Base-by-base conservation (phyloP, 2,113 vertebrate species). In the Melanostigma gelatinosum region DNA sequence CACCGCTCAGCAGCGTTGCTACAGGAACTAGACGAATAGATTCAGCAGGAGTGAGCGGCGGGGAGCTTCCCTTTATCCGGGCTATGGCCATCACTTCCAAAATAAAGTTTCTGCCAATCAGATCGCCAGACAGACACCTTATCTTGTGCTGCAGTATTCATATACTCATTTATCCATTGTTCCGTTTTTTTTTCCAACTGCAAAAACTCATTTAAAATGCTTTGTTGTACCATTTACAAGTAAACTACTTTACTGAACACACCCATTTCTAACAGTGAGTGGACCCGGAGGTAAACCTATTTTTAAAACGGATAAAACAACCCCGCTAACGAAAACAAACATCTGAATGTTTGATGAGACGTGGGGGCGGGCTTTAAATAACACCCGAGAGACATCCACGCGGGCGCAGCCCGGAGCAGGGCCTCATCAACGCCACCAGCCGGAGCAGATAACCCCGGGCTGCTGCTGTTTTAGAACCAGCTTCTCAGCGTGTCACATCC, bases 31-130 rank as follows among this genome's bases (percentile, higher is more conserved):
- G 48, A 57, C 16, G 73, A 40, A 71, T 13, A 1, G 44, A 79
- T 76, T 62, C n/a, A 29, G 66, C 13, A 1, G 3, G 54, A 63
- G 16, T 65, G 42, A 74, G 72, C 4, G 9, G 16, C 6, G 8
- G 46, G 58, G 7, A 34, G 38, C 40, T 22, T 54, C 32, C 4
- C 27, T 75, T 84, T 63, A 77, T 60, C 60, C 0, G 18, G 36
- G 44, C 55, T 68, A 46, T n/a, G 24, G n/a, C 60, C 54, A 77
- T 83, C 80, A 65, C 38, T 72, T 79, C 20, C 32, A 57, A 67
- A 69, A 66, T 27, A 76, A 65, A 50, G 38, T 48, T 12, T 71
- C 65, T 77, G 80, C 27, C 60, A 62, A 44, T 70, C 54, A 65
- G 32, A 60, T 32, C 1, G 4, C 29, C 3, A 6, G 32, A 32